Evolutionary conservation across 2,797 vertebrate species (phyloP).

Genomic region (Pipistrellus pygmaeus): DNA sequence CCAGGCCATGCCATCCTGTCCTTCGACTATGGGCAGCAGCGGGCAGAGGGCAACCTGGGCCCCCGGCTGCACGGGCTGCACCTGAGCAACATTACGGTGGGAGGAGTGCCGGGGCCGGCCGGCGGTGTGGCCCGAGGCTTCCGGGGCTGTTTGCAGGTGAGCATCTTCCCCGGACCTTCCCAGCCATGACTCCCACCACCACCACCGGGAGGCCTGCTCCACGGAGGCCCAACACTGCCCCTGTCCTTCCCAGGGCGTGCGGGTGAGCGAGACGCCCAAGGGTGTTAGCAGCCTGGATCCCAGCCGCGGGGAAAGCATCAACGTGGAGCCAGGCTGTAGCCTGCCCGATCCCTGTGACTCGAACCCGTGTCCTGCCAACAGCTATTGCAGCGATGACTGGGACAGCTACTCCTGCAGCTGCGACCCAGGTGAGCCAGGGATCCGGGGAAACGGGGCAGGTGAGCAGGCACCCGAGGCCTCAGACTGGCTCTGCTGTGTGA

Average conservation of each 20-base stretch:
- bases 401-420: constrained; percentile 95
- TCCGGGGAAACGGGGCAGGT: neutral
- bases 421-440: constrained; percentile 88
- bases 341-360: constrained; percentile 94
- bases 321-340: constrained; percentile 93
- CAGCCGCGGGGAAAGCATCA: constrained; percentile 89
- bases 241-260: constrained; percentile 89
- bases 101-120: constrained; percentile 88
- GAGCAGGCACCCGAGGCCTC: neutral
- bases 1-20: constrained; percentile 88
- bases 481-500: neutral
- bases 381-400: constrained; percentile 95
- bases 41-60: constrained; percentile 92
- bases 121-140: constrained; percentile 92
- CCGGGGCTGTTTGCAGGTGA: constrained; percentile 95
- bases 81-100: constrained; percentile 92
- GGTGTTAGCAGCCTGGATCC: constrained; percentile 87
- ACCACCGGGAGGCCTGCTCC: neutral
- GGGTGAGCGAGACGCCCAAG: constrained; percentile 86
- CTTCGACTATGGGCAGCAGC: constrained; percentile 93
- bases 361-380: constrained; percentile 93
- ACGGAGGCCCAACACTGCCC: neutral
- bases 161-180: neutral
- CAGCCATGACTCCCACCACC: no score
- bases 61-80: constrained; percentile 91